Conservation (phyloP, 64 coral and sea anemone genomes). For the Pocillopora verrucosa region DNA sequence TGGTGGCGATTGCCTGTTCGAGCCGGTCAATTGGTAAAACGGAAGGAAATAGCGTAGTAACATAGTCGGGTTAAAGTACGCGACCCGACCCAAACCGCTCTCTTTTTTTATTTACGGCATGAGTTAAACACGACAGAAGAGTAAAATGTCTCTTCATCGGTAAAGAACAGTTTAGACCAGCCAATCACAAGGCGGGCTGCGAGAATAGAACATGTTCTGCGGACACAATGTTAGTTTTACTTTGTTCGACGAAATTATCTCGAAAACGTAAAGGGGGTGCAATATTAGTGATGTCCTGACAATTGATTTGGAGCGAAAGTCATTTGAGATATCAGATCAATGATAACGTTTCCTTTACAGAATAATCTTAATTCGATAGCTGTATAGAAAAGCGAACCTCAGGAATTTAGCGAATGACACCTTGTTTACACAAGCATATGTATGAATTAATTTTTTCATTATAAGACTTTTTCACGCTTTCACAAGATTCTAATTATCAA, state of each 20-base stretch:
- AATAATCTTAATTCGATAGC: not conserved
- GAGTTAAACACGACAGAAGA: no score
- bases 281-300: no score
- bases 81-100: not conserved
- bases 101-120: no score
- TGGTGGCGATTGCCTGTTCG: no score
- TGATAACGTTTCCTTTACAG: not conserved
- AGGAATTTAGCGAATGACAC: constrained; percentile 11
- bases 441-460: constrained; percentile 2
- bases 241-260: not conserved
- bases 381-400: not conserved
- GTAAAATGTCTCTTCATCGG: not conserved
- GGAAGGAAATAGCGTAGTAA: no score
- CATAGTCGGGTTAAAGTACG: no score
- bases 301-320: not conserved
- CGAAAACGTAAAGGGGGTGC: no score
- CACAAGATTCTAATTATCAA: not conserved
- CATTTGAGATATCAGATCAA: not conserved
- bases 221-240: not conserved
- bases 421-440: constrained; percentile 22
- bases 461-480: not conserved
- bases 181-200: not conserved
- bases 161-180: not conserved
- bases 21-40: no score
- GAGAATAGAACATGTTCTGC: not conserved